These are phyloP conservation scores for Notamacropus eugenii DNA, from an alignment of 2,797 vertebrate species.

Conservation along the genomic window DNA sequence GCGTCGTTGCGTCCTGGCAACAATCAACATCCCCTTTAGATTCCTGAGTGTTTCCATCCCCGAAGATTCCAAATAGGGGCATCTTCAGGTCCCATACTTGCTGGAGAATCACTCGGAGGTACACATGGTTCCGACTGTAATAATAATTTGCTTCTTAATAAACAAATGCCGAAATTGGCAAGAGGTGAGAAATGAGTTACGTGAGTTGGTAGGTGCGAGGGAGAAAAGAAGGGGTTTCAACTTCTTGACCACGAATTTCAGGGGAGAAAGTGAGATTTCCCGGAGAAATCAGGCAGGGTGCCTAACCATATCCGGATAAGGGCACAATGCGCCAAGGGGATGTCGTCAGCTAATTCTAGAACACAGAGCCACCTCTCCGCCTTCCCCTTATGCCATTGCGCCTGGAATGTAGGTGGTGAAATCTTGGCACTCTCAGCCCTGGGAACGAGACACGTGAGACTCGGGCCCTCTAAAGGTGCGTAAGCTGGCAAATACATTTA, in stretches of 20 bases:
- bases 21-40: not conserved
- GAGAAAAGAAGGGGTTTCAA: not conserved
- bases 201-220: not conserved
- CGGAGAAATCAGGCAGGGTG: not conserved
- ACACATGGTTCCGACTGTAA: not conserved
- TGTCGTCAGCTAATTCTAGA: not conserved
- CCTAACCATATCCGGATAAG: not conserved
- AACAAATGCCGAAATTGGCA: not conserved
- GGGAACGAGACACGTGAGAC: not conserved
- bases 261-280: not conserved
- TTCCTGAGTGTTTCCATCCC: not conserved
- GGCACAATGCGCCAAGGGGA: not conserved
- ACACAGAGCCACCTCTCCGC: not conserved
- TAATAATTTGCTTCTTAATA: not conserved
- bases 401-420: not conserved
- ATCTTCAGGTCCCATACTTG: not conserved
- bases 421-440: too few species aligned
- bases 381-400: not conserved
- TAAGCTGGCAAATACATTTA: not conserved
- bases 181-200: not conserved
- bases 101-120: not conserved
- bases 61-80: not conserved
- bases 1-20: slow-evolving; percentile 35
- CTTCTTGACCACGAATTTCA: not conserved
- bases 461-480: not conserved